Evolutionary conservation across 2,113 vertebrate genomes (phyloP).

Genomic region (Jacana jacana): DNA sequence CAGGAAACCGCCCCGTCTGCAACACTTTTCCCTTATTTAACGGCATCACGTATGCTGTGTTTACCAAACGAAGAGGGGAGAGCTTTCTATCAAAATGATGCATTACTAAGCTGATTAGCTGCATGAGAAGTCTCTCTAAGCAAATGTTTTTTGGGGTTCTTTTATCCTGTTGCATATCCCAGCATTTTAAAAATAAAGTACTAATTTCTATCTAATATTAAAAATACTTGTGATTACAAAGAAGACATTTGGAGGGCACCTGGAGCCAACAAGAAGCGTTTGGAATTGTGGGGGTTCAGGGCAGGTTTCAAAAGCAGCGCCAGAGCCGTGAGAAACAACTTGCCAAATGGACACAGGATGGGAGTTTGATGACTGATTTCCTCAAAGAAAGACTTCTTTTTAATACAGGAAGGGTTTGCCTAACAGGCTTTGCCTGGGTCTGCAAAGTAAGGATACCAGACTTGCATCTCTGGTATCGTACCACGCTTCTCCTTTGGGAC

Average conservation of each 20-base stretch:
- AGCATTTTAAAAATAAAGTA: background rate
- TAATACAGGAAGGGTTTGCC: background rate
- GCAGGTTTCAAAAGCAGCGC: background rate
- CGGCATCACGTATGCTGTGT: background rate
- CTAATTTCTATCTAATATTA: background rate
- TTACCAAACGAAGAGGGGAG: background rate
- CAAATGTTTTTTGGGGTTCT: background rate
- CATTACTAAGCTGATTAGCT: background rate
- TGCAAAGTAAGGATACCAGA: background rate
- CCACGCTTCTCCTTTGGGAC: background rate
- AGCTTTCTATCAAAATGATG: background rate
- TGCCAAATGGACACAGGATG: background rate
- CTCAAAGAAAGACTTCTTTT: background rate
- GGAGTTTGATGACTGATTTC: background rate
- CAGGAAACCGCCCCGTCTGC: background rate
- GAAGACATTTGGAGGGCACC: background rate
- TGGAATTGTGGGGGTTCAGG: background rate
- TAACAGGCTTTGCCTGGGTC: background rate
- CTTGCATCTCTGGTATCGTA: background rate
- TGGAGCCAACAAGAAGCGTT: background rate
- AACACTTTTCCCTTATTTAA: background rate
- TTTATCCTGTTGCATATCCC: background rate
- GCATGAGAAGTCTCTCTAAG: background rate
- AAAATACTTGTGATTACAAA: background rate
- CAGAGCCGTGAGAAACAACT: background rate